A percentile compares a stretch with the other conserved stretches of the same genome.
These are phyloP conservation scores for Yasuhikotakia modesta DNA, from an alignment of 2,797 vertebrate species.

Conservation along the genomic window DNA sequence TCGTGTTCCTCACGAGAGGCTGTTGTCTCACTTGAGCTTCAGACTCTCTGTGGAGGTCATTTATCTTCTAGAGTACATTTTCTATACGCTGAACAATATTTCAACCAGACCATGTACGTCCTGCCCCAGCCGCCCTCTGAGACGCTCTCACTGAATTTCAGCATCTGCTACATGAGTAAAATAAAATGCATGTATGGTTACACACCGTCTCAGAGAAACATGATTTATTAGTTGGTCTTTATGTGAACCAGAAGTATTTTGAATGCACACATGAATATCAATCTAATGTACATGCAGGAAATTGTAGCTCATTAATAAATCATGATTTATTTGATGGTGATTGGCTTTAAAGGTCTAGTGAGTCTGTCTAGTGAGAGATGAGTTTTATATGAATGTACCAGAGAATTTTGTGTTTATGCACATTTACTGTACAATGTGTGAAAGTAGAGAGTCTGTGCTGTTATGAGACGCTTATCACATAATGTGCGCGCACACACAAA, in stretches of 20 bases:
- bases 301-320: conserved; percentile 51
- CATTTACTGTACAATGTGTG: not conserved
- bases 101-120: conserved; percentile 43
- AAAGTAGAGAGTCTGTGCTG: not conserved
- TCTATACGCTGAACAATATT: conserved; percentile 33
- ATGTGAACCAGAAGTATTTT: conserved; percentile 10
- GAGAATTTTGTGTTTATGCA: conserved; percentile 28
- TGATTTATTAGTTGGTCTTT: conserved; percentile 49
- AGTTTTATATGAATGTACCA: conserved; percentile 40
- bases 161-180: conserved; percentile 57
- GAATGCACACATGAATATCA: conserved; percentile 45
- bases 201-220: conserved; percentile 33
- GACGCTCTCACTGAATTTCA: conserved; percentile 47
- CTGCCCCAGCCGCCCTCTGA: conserved; percentile 44
- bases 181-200: conserved; percentile 45
- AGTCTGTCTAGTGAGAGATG: conserved; percentile 41
- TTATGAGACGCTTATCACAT: conserved; percentile 20
- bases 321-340: conserved; percentile 55
- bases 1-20: no score
- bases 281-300: conserved; percentile 44
- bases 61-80: conserved; percentile 53
- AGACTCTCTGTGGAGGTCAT: conserved; percentile 52
- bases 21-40: conserved; percentile 45
- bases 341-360: conserved; percentile 45
- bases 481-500: no score